Conservation (phyloP, 2,888 invertebrate genomes). For the Aplocera efformata region DNA sequence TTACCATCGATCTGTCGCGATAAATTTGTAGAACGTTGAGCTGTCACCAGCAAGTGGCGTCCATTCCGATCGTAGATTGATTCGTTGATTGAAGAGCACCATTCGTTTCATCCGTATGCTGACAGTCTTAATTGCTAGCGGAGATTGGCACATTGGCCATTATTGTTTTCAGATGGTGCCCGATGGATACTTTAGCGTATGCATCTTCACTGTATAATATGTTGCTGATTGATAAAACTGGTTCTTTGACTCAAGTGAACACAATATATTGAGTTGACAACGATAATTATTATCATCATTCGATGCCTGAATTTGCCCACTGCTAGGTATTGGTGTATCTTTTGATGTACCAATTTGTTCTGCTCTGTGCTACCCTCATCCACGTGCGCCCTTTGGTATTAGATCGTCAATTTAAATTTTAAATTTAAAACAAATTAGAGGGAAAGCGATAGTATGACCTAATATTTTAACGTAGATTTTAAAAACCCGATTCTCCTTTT, state of each 20-base stretch:
- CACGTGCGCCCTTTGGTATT: no score
- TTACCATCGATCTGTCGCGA: conserved; percentile 68
- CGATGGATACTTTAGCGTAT: conserved; percentile 9
- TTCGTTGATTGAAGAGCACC: conserved; percentile 79
- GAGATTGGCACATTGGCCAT: conserved; percentile 68
- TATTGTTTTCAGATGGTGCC: conserved; percentile 38
- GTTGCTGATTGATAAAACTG: not conserved
- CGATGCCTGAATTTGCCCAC: no score
- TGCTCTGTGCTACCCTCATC: no score
- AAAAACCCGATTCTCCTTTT: no score
- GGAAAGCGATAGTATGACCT: no score
- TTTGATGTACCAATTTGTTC: no score
- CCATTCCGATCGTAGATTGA: conserved; percentile 77
- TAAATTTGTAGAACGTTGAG: conserved; percentile 75
- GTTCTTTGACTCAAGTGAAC: not conserved
- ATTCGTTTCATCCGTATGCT: conserved; percentile 72
- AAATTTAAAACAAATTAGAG: no score
- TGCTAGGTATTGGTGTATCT: no score
- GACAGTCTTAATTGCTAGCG: conserved; percentile 73
- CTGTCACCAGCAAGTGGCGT: conserved; percentile 76
- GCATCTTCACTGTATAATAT: not conserved
- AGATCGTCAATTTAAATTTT: no score
- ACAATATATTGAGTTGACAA: no score
- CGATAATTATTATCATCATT: no score
- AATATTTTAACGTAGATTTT: no score